These are phyloP conservation scores for Mobula birostris DNA, from an alignment of 2,113 vertebrate species.

Conservation along the genomic window DNA sequence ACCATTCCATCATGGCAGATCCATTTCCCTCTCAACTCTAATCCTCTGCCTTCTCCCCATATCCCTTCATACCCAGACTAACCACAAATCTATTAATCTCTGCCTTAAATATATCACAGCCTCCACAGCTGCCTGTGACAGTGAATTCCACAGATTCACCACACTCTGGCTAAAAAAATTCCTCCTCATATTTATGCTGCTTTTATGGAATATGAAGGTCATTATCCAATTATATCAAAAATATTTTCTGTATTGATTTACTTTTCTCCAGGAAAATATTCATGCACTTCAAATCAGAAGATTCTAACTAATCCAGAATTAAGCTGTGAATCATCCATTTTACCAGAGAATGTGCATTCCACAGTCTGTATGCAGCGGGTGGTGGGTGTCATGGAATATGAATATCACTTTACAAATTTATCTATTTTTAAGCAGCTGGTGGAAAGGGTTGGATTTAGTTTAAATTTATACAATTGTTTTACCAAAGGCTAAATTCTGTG, in stretches of 20 bases:
- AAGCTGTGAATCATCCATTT: neutral
- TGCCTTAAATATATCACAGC: too few relatives aligned
- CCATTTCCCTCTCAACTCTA: too few relatives aligned
- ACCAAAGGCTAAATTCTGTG: neutral
- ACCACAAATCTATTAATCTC: too few relatives aligned
- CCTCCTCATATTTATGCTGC: neutral
- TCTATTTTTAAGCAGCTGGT: constrained; percentile 23
- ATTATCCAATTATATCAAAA: neutral
- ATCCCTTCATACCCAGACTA: too few relatives aligned
- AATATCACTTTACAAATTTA: constrained; percentile 17
- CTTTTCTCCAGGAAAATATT: neutral
- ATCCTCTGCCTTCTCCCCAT: too few relatives aligned
- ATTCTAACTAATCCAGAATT: constrained; percentile 9
- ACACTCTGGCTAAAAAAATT: too few relatives aligned
- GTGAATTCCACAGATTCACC: too few relatives aligned
- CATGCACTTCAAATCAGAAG: neutral
- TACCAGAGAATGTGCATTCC: neutral
- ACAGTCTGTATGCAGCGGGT: neutral
- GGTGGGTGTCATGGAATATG: neutral
- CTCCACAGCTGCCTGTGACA: too few relatives aligned
- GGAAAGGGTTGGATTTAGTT: constrained; percentile 25
- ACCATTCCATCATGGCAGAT: too few relatives aligned
- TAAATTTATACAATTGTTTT: neutral
- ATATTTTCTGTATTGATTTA: neutral
- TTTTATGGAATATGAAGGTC: neutral